Evolutionary conservation across 2,113 vertebrate species (phyloP).

Genomic region (Enhydra lutris): DNA sequence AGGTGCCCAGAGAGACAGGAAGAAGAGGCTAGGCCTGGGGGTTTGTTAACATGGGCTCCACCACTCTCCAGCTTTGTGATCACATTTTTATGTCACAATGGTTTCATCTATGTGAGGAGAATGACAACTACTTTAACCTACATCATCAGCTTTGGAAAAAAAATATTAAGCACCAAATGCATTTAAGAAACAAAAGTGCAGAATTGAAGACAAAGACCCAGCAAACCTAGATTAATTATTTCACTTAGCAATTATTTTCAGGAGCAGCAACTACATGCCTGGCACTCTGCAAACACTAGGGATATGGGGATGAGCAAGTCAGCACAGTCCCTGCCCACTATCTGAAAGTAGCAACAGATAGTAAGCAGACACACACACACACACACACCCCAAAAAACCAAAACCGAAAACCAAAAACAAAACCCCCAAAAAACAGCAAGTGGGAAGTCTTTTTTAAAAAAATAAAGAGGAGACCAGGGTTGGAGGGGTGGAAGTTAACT

Average conservation of each 20-base stretch:
- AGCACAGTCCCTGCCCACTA: background rate
- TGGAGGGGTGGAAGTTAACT: background rate
- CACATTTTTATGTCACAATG: background rate
- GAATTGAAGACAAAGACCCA: background rate
- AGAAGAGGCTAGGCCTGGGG: background rate
- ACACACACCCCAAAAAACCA: background rate
- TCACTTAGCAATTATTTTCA: background rate
- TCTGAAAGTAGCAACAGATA: background rate
- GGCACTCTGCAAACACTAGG: background rate
- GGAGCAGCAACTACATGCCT: background rate
- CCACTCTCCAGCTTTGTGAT: background rate
- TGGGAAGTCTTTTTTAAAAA: background rate
- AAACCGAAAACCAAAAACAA: too few relatives aligned
- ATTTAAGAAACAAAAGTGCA: background rate
- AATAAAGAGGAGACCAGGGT: background rate
- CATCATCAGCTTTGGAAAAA: background rate
- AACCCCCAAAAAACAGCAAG: too few relatives aligned
- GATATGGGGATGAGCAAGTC: too few relatives aligned
- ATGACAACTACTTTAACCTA: background rate
- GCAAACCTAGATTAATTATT: background rate
- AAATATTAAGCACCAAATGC: background rate
- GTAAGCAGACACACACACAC: background rate
- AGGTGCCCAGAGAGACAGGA: constrained; percentile 51
- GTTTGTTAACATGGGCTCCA: background rate
- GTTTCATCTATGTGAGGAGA: background rate